Conservation (phyloP, 2,797 vertebrate genomes). For the Vespertilio murinus region DNA sequence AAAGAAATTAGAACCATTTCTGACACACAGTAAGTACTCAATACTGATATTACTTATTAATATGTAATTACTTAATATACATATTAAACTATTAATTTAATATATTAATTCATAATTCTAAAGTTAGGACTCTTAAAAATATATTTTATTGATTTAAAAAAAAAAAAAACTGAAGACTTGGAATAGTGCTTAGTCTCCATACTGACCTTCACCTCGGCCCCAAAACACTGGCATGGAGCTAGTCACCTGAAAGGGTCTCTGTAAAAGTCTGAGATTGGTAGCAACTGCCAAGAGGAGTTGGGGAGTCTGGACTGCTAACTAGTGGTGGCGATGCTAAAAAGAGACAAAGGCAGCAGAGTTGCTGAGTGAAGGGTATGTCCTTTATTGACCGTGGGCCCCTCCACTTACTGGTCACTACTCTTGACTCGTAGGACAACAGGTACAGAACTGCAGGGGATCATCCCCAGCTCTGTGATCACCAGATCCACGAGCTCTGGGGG, state of each 20-base stretch:
- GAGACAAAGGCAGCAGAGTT: conserved; percentile 45
- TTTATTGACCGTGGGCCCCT: conserved; percentile 67
- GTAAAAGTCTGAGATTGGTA: background rate
- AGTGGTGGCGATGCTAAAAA: background rate
- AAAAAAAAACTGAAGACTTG: background rate
- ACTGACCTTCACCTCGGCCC: conserved; percentile 1
- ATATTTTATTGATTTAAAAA: no score
- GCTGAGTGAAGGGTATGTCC: background rate
- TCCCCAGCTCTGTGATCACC: conserved; percentile 98
- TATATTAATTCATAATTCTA: background rate
- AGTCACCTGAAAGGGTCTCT: background rate
- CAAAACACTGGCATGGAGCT: background rate
- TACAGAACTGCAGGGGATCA: conserved; percentile 99
- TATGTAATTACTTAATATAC: background rate
- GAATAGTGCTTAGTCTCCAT: background rate
- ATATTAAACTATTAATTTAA: background rate
- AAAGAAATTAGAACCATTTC: background rate
- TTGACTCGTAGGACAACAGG: conserved; percentile 98
- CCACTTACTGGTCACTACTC: conserved; percentile 91
- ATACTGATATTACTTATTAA: background rate
- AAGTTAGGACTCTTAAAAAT: conserved; percentile 8
- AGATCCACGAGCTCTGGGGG: conserved; percentile 97
- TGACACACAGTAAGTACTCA: background rate
- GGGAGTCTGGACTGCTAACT: background rate
- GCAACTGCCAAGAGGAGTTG: background rate